Conservation (phyloP, 2,113 vertebrate genomes). For the Bucco capensis region DNA sequence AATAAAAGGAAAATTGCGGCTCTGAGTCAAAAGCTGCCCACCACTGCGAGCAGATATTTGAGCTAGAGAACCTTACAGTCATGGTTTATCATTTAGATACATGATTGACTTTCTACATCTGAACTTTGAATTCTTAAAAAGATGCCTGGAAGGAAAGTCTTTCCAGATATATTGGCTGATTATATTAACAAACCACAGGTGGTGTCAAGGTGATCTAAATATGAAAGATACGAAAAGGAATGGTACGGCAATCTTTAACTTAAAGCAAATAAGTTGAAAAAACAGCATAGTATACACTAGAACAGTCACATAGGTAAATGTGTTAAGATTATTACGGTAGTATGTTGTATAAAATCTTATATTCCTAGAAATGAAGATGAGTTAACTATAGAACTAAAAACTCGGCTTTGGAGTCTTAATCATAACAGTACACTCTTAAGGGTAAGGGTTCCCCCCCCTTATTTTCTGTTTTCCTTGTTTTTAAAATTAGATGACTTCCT, state of each 20-base stretch:
- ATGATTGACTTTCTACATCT: conserved; percentile 17
- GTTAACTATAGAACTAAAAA: neutral
- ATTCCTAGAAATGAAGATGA: neutral
- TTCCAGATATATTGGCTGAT: neutral
- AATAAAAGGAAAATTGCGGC: conserved; percentile 47
- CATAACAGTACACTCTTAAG: neutral
- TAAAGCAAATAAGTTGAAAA: neutral
- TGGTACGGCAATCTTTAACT: neutral
- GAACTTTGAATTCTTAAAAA: conserved; percentile 30
- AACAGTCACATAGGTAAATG: neutral
- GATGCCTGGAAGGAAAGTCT: neutral
- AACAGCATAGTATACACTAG: neutral
- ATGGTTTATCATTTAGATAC: neutral
- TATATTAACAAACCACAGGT: neutral
- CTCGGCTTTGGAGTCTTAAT: neutral
- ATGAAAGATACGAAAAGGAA: neutral
- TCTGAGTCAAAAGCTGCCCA: conserved; percentile 34
- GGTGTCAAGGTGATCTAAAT: neutral
- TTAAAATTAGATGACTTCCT: neutral
- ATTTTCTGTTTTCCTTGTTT: neutral
- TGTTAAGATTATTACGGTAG: neutral
- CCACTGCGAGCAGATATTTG: conserved; percentile 23
- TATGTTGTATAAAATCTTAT: neutral
- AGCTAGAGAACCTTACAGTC: neutral
- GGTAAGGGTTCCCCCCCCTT: fast-evolving